A percentile compares a stretch with the other conserved stretches of the same genome.
Conservation (phyloP, 2,888 invertebrate species). For the Hirtodrosophila trivittata region DNA sequence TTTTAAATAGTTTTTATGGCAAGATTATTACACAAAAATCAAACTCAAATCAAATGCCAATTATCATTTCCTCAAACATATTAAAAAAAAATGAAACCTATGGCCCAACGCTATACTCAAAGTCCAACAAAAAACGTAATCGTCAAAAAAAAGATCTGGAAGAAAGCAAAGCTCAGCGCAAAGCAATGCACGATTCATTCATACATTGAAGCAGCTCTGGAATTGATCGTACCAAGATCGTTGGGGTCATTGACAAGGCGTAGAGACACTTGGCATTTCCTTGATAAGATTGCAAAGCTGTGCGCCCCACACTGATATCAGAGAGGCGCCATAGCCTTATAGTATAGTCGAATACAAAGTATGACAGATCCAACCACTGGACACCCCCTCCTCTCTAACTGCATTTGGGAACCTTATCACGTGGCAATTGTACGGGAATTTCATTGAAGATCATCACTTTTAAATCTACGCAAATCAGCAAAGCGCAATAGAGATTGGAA, state of each 20-base stretch:
- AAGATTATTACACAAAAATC: not conserved
- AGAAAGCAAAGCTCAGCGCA: constrained; percentile 1
- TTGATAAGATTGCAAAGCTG: constrained; percentile 58
- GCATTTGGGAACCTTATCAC: constrained; percentile 39
- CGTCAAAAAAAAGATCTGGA: constrained; percentile 7
- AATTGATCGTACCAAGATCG: constrained; percentile 43
- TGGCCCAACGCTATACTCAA: constrained; percentile 33
- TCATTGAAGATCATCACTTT: not conserved
- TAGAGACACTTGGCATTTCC: constrained; percentile 35
- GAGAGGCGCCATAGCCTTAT: constrained; percentile 12
- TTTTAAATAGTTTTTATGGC: no score
- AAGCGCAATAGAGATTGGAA: no score
- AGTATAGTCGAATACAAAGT: not conserved
- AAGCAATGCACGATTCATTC: constrained; percentile 36
- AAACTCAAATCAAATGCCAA: no score
- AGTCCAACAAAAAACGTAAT: constrained; percentile 22
- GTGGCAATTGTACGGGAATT: not conserved
- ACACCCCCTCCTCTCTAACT: constrained; percentile 9
- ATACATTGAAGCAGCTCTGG: constrained; percentile 19
- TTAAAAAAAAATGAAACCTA: constrained; percentile 1
- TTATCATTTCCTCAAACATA: constrained; percentile 16
- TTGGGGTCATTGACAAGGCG: constrained; percentile 46
- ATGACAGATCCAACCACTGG: not conserved
- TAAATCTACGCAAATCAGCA: not conserved
- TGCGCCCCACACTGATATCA: constrained; percentile 10